Percentiles rank a stretch among this genome's conserved stretches.
Evolutionary conservation across 2,888 invertebrate genomes (phyloP).

Genomic region (Lycia hirtaria): DNA sequence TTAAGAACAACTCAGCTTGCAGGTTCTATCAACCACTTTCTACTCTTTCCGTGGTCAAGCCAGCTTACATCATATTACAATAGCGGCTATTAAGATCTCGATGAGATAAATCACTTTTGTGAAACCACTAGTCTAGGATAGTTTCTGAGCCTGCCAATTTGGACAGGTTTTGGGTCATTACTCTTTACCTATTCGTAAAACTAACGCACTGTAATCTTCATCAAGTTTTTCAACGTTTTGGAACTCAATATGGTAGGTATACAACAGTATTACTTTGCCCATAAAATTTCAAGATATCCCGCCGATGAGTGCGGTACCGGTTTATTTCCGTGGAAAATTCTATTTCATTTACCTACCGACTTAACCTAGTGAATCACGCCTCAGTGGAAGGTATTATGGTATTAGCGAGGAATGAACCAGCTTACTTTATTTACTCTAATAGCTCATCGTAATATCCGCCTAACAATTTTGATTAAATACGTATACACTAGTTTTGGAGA

Average conservation of each 20-base stretch:
- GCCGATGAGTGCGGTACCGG: neutral
- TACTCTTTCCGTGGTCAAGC: too few species aligned
- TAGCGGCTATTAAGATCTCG: too few species aligned
- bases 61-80: too few species aligned
- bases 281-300: constrained; percentile 5
- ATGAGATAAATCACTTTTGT: too few species aligned
- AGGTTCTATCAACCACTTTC: too few species aligned
- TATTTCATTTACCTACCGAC: neutral
- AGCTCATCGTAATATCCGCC: neutral
- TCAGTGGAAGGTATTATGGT: neutral
- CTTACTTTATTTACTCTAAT: neutral
- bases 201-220: neutral
- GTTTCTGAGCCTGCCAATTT: too few species aligned
- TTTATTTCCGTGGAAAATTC: neutral
- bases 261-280: neutral
- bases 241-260: constrained; percentile 7
- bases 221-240: neutral
- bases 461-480: neutral
- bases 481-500: too few species aligned
- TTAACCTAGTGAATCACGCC: neutral
- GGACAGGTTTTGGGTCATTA: too few species aligned
- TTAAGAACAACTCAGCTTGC: too few species aligned
- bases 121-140: too few species aligned
- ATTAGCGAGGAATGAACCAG: neutral
- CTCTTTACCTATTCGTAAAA: too few species aligned